Conservation (phyloP, 2,113 vertebrate genomes). For the Actenoides hombroni region DNA sequence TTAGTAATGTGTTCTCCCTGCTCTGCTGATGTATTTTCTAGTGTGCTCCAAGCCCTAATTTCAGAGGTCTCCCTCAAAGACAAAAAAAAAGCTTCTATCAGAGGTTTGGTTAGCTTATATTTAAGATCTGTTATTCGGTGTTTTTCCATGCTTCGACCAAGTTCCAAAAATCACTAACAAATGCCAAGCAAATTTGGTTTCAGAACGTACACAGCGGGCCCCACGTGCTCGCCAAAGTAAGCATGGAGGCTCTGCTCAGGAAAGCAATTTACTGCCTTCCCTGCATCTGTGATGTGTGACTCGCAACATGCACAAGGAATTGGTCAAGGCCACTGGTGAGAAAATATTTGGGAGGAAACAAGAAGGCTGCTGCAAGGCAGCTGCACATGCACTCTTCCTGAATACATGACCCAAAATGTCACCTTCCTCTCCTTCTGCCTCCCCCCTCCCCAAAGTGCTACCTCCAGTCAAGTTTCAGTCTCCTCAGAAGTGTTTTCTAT, state of each 20-base stretch:
- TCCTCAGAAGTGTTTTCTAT: not conserved
- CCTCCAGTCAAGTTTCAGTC: not conserved
- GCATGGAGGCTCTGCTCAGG: not conserved
- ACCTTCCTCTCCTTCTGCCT: not conserved
- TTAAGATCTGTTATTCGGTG: not conserved
- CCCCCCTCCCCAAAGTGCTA: not conserved
- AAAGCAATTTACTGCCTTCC: not conserved
- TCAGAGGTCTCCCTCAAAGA: not conserved
- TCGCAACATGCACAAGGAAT: not conserved
- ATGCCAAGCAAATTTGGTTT: slow-evolving; percentile 30
- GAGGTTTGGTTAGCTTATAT: not conserved
- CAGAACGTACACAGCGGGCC: not conserved
- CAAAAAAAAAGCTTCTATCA: not conserved
- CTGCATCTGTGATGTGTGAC: not conserved
- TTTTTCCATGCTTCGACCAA: not conserved
- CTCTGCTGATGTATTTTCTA: not conserved
- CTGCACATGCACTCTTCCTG: not conserved
- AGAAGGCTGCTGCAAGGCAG: not conserved
- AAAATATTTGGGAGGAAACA: not conserved
- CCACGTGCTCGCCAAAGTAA: not conserved
- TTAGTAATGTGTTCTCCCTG: not conserved
- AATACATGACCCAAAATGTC: not conserved
- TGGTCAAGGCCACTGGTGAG: not conserved
- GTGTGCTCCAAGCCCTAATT: not conserved
- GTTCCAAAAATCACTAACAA: slow-evolving; percentile 16